Percentiles rank a stretch among this genome's conserved stretches.
Evolutionary conservation across 2,797 vertebrate species (phyloP).

Genomic region (Chelmon rostratus): DNA sequence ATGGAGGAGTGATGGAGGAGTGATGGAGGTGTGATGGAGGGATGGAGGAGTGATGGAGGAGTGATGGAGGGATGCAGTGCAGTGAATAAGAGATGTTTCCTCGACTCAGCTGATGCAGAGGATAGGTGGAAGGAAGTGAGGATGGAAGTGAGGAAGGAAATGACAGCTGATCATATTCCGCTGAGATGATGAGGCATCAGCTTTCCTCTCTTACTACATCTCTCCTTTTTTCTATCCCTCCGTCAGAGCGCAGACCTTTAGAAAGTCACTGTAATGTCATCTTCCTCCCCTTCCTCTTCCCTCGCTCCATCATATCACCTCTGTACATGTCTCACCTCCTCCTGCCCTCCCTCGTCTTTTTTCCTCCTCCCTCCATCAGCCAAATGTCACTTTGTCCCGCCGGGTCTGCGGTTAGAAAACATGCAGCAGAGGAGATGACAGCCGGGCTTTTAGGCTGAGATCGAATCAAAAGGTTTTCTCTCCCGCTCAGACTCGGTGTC

Average conservation of each 20-base stretch:
- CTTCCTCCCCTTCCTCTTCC: not conserved
- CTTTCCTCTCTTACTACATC: constrained; percentile 22
- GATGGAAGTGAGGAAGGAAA: constrained; percentile 1
- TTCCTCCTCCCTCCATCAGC: constrained; percentile 28
- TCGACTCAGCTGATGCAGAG: constrained; percentile 42
- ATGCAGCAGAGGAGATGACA: constrained; percentile 29
- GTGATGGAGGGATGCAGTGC: constrained; percentile 9
- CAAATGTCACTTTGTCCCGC: constrained; percentile 45
- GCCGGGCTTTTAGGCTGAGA: constrained; percentile 40
- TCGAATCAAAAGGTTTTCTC: constrained; percentile 24
- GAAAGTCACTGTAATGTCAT: constrained; percentile 44
- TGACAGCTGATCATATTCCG: constrained; percentile 50
- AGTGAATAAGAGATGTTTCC: constrained; percentile 19
- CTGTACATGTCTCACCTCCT: not conserved
- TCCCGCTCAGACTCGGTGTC: constrained; percentile 14
- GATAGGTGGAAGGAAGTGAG: constrained; percentile 11
- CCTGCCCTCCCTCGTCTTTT: not conserved
- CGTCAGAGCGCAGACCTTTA: constrained; percentile 10
- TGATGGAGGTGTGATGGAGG: too few relatives aligned
- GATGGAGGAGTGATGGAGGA: too few relatives aligned
- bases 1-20: not conserved
- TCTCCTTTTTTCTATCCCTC: not conserved
- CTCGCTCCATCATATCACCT: constrained; percentile 22
- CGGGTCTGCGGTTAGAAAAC: constrained; percentile 36
- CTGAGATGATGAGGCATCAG: constrained; percentile 46